Percentiles rank a stretch among this genome's conserved stretches.
phyloP scores from a whole-genome alignment of 2,888 invertebrate species.

The Balanococcus diminutus region DNA sequence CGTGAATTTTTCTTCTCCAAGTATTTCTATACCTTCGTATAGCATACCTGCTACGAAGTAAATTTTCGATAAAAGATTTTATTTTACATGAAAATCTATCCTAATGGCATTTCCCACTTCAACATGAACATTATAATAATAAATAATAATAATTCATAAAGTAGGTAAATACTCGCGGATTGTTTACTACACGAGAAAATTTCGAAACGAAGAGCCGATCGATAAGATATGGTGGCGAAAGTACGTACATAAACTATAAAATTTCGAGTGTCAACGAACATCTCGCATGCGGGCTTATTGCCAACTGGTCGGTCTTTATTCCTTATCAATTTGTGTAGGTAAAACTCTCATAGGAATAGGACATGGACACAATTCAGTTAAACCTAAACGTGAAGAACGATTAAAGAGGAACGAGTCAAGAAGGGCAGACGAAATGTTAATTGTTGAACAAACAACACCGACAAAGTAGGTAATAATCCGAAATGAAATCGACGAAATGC shows the following conservation, averaged over 20 bases:
- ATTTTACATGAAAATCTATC: background rate
- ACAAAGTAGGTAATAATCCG: no score
- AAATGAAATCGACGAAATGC: background rate
- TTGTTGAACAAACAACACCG: background rate
- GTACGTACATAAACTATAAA: conserved; percentile 3
- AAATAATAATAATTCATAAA: background rate
- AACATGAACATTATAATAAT: background rate
- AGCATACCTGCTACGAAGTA: background rate
- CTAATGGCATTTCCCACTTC: background rate
- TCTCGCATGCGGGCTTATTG: background rate
- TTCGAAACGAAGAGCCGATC: background rate
- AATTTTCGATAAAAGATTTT: background rate
- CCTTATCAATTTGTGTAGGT: background rate
- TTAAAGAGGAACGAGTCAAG: background rate
- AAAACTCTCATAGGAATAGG: background rate
- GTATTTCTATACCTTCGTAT: no score
- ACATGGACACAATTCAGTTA: background rate
- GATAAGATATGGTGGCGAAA: background rate
- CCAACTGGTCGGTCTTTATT: background rate
- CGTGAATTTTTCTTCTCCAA: no score
- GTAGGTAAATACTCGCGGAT: background rate
- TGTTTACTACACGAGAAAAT: conserved; percentile 12
- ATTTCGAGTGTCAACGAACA: conserved; percentile 16
- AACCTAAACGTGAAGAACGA: background rate
- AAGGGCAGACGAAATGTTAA: background rate